Percentiles rank a stretch among this genome's conserved stretches.
Conservation (phyloP, 2,113 vertebrate genomes). For the Limnothrissa miodon region DNA sequence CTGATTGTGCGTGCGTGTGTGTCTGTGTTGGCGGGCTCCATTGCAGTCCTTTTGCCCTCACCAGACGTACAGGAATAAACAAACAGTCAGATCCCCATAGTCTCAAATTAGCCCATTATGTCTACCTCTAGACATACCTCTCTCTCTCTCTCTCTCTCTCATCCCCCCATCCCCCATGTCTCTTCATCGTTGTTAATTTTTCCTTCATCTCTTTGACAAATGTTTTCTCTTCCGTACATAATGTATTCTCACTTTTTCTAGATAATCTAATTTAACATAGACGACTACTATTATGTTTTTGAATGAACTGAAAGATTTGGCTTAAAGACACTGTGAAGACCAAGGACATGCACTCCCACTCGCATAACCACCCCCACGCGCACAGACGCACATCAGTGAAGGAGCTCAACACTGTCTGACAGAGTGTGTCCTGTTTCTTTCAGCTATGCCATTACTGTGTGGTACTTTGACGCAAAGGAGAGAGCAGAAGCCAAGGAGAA, state of each 20-base stretch:
- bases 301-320: no score
- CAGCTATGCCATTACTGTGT: constrained; percentile 92
- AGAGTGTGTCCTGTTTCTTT: constrained; percentile 22
- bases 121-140: background rate
- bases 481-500: constrained; percentile 85
- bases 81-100: constrained; percentile 50
- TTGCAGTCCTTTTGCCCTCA: constrained; percentile 60
- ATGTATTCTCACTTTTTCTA: no score
- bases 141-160: background rate
- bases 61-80: constrained; percentile 71
- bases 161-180: background rate
- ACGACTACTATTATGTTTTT: no score
- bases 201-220: no score
- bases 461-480: constrained; percentile 94
- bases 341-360: background rate
- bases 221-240: no score
- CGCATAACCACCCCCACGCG: no score
- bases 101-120: constrained; percentile 24
- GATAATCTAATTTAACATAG: no score
- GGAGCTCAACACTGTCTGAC: background rate
- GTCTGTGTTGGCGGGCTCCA: constrained; percentile 55
- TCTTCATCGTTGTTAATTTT: background rate
- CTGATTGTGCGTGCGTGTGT: constrained; percentile 49
- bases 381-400: background rate
- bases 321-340: no score